Percentiles rank a stretch among this genome's conserved stretches.
phyloP scores from a whole-genome alignment of 1,140 invertebrate genomes.

The Copidosoma floridanum region DNA sequence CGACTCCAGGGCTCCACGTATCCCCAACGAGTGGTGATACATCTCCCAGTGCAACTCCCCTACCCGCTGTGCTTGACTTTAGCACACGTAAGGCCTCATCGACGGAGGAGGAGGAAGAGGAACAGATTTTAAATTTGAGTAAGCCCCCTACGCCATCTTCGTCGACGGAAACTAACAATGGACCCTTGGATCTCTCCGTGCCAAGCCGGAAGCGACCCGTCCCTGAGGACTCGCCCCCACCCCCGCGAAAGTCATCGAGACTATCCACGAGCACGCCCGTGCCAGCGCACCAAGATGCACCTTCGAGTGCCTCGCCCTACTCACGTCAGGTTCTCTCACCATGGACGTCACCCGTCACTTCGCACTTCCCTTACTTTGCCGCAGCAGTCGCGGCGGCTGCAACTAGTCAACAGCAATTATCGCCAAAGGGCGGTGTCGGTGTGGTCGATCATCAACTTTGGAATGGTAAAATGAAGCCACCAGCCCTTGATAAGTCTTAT shows the following conservation, averaged over 20 bases:
- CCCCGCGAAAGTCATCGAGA: conserved; percentile 65
- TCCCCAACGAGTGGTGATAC: conserved; percentile 45
- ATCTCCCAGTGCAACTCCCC: conserved; percentile 51
- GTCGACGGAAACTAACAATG: conserved; percentile 63
- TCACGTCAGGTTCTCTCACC: conserved; percentile 68
- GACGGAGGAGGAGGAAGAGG: conserved; percentile 60
- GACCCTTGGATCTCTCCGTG: conserved; percentile 78
- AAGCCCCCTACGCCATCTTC: conserved; percentile 60
- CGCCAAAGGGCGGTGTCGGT: conserved; percentile 62
- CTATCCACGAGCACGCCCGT: conserved; percentile 44
- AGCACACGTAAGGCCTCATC: conserved; percentile 65
- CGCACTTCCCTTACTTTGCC: conserved; percentile 75
- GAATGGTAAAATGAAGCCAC: conserved; percentile 78
- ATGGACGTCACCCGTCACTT: conserved; percentile 75
- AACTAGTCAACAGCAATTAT: conserved; percentile 66
- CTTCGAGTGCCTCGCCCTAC: conserved; percentile 53
- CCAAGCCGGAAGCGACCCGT: conserved; percentile 70
- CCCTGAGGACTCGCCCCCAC: conserved; percentile 66
- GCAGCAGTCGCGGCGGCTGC: conserved; percentile 73
- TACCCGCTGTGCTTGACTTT: conserved; percentile 71
- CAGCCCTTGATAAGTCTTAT: conserved; percentile 55
- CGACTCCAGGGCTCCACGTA: conserved; percentile 51
- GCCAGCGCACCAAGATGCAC: conserved; percentile 55
- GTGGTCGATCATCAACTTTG: conserved; percentile 62
- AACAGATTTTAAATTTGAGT: conserved; percentile 68